Evolutionary conservation across 1,140 invertebrate species (phyloP), one percentile per base, ranked within the genome.

Genomic region (Lutraria rhynchaena): DNA sequence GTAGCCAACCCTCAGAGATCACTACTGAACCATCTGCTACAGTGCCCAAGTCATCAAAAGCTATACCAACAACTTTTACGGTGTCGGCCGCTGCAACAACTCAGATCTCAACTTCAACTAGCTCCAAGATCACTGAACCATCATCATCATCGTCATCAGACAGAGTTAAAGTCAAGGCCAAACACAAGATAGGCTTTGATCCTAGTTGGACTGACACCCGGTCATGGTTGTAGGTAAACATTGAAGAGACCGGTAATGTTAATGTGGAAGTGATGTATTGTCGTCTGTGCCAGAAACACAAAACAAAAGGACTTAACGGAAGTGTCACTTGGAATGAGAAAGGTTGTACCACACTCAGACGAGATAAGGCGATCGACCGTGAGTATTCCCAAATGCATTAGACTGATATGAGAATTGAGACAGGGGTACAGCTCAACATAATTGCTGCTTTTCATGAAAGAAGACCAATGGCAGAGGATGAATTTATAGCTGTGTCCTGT

Each of bases 261-360:
- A 1, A 22, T 3, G n/a, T 29, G 3, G 29, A 13, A n/a, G 70
- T 41, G 24, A 73, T 73, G 70, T 73, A 17, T 29, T 73, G 70
- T 58, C 57, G 58, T 57, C 70, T 73, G 29, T 73, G 70, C 35
- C 70, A 73, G 29, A 73, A 73, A 58, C 70, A 73, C 29, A 57
- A 73, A 41, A 58, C 11, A 1, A 57, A 41, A 58, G 70, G 70
- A 0, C 49, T 37, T 2, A 73, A 58, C 58, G 70, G 70, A 13
- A 73, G 70, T 73, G 70, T 55, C 1, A 70, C 31, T 2, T 70
- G 67, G 67, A 70, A 11, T 22, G 31, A 51, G 11, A 70, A 53
- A 53, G 67, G 67, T 31, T 51, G 63, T 49, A 35, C n/a, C 7
- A 67, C 63, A 22, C 4, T 67, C 19, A 37, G 70, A 41, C 29